Evolutionary conservation across 1,140 invertebrate species (phyloP).

Genomic region (Elysia chlorotica): DNA sequence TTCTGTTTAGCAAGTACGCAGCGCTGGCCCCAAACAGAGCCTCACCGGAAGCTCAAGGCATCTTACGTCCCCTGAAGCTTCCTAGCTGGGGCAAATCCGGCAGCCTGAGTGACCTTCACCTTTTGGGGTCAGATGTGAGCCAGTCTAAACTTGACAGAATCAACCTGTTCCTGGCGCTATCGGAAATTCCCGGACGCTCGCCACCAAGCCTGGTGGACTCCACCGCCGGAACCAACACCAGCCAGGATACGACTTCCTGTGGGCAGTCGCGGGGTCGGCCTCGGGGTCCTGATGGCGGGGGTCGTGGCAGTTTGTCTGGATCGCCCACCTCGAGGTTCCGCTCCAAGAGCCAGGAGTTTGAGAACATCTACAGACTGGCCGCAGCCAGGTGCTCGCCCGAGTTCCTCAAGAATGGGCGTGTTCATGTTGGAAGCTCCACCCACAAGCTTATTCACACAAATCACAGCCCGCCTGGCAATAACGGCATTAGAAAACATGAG

Average conservation of each 20-base stretch:
- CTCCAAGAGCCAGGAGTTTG: background rate
- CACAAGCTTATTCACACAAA: background rate
- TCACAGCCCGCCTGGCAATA: background rate
- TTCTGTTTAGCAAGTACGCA: background rate
- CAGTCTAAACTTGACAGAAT: background rate
- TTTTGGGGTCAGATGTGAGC: too few relatives aligned
- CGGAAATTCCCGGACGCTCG: background rate
- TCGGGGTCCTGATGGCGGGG: background rate
- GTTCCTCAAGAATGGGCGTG: too few relatives aligned
- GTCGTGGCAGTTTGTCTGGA: background rate
- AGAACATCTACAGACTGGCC: background rate
- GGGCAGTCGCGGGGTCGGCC: background rate
- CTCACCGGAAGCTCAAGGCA: background rate
- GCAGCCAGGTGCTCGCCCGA: background rate
- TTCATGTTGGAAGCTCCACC: background rate
- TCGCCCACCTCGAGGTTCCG: background rate
- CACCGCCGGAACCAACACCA: too few relatives aligned
- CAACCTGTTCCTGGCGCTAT: background rate
- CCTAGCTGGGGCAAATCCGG: background rate
- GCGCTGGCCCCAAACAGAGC: background rate
- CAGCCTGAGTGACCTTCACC: too few relatives aligned
- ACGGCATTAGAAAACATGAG: background rate
- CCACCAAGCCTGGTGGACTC: background rate
- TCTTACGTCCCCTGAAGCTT: background rate
- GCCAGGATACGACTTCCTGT: background rate